Conservation (phyloP, 2,113 vertebrate genomes). For the Eolophus roseicapilla region DNA sequence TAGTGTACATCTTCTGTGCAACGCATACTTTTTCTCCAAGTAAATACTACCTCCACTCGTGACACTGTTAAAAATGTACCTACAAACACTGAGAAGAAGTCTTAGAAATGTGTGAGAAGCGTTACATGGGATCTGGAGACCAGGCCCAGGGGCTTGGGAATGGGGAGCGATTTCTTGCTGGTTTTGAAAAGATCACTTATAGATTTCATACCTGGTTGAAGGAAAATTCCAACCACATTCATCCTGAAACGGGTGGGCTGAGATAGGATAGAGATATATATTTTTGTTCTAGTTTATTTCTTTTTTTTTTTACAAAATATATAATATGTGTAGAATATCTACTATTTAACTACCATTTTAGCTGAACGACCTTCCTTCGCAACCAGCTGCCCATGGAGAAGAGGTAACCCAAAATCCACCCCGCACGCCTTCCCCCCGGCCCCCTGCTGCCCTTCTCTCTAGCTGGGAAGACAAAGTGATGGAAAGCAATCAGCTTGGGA, state of each 20-base stretch:
- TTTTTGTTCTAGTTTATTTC: constrained; percentile 54
- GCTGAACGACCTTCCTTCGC: constrained; percentile 14
- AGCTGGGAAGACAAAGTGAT: constrained; percentile 48
- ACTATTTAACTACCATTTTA: constrained; percentile 55
- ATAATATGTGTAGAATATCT: constrained; percentile 68
- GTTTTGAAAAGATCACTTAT: constrained; percentile 34
- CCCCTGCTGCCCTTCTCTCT: background rate
- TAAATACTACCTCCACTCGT: background rate
- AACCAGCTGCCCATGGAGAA: constrained; percentile 50
- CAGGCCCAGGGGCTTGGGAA: constrained; percentile 13
- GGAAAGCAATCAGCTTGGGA: background rate
- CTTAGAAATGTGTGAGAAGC: constrained; percentile 46
- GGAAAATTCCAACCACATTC: constrained; percentile 51
- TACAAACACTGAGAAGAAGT: constrained; percentile 42
- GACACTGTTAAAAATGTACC: constrained; percentile 56
- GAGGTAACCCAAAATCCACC: constrained; percentile 19
- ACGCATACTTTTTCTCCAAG: constrained; percentile 2
- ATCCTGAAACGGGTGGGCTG: constrained; percentile 50
- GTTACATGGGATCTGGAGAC: constrained; percentile 14
- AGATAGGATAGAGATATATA: constrained; percentile 5
- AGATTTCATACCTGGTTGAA: constrained; percentile 49
- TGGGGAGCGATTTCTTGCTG: constrained; percentile 46
- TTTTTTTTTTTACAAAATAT: constrained; percentile 67
- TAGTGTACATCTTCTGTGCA: constrained; percentile 41
- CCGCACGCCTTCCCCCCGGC: background rate